These are phyloP conservation scores for Eubasilissa splendida DNA, from an alignment of 2,888 invertebrate genomes.

Conservation along the genomic window DNA sequence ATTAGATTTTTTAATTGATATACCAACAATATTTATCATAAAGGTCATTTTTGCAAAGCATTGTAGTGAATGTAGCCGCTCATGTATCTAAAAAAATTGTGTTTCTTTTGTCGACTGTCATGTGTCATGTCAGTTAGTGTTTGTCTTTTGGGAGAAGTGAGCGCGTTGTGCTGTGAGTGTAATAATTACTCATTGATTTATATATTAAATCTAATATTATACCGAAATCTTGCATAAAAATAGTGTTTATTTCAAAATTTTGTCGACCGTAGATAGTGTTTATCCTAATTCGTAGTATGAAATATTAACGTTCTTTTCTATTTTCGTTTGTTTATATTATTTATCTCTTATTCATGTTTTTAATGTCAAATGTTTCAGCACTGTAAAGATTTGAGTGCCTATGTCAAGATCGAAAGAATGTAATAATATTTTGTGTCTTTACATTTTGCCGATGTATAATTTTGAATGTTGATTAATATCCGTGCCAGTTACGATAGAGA, in stretches of 20 bases:
- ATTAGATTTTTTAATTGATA: too few species aligned
- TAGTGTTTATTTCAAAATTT: neutral
- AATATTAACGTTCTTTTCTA: constrained; percentile 31
- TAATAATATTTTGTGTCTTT: constrained; percentile 5
- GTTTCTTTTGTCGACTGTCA: constrained; percentile 22
- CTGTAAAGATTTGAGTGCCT: neutral
- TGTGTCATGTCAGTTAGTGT: constrained; percentile 33
- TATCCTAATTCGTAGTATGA: neutral
- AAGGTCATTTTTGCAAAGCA: neutral
- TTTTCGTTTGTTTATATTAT: constrained; percentile 28
- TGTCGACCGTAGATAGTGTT: neutral
- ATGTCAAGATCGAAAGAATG: neutral
- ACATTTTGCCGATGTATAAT: neutral
- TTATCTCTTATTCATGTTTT: neutral
- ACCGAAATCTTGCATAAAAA: too few species aligned
- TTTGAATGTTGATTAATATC: constrained; percentile 29
- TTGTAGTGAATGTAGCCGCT: neutral
- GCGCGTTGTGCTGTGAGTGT: neutral
- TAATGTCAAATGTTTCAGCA: neutral
- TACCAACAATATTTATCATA: neutral
- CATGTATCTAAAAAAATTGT: constrained; percentile 8
- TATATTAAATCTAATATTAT: neutral
- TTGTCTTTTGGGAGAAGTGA: neutral
- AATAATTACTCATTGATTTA: neutral
- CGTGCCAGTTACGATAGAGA: constrained; percentile 43